Base-by-base conservation (phyloP, 2,113 vertebrate species). In the Mus spicilegus region DNA sequence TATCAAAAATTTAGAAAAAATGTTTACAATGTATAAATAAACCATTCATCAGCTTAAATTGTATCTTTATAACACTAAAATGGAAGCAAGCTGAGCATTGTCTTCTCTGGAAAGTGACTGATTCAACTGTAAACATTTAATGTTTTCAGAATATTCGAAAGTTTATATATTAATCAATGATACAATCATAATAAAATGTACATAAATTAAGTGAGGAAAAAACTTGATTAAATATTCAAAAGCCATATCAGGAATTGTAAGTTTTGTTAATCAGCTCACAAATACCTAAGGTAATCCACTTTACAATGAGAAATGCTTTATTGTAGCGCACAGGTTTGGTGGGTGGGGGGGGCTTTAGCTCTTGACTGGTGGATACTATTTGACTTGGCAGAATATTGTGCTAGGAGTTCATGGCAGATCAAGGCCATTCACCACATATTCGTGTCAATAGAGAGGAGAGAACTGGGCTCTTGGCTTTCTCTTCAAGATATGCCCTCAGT, bases 171-270 rank as follows among this genome's bases (percentile, higher is more conserved):
- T n/a, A 95, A 10, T 84, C 67, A 12, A 19, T 80, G 5, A 87
- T 73, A n/a, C 67, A 67, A 94, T 78, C 9, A 51, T 86, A 92
- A 49, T 49, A 86, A 92, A n/a, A 12, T 91, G 13, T 76, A 69
- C 54, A 22, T 76, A 42, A 94, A 93, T 16, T 67, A 39, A 54
- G 33, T 54, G 93, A 87, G 10, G 30, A 75, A 90, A 89, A 90
- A 85, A 24, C 12, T 72, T 92, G 28, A 42, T 90, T 30, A 95
- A 56, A 92, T 94, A 94, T 94, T 12, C 4, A 72, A 90, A 92
- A 28, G 70, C 65, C 63, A 26, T 36, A 46, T 61, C 5, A 36
- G 7, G 14, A 93, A 85, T n/a, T 75, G 1, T 51, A 76, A 73
- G 3, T 65, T 73, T 12, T 51, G 20, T 22, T n/a, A 39, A 28